These are phyloP conservation scores for Aotus griseimembra DNA, from an alignment of 2,797 vertebrate species.

Conservation along the genomic window DNA sequence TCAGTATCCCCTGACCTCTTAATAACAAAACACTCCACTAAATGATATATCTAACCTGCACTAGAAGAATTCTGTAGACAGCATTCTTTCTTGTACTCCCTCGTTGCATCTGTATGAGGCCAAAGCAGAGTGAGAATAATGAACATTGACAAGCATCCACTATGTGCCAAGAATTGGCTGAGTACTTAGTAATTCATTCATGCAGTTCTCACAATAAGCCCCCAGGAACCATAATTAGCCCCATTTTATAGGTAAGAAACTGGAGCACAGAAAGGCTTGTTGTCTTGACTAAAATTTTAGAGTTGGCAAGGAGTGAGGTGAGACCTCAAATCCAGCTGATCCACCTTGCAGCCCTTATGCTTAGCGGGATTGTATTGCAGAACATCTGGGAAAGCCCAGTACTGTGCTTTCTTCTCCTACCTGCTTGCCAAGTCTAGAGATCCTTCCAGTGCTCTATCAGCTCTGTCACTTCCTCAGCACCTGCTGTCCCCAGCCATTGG, in stretches of 20 bases:
- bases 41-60: neutral
- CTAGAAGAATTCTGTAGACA: neutral
- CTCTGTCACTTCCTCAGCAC: neutral
- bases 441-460: neutral
- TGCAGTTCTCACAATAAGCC: neutral
- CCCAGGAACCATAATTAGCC: neutral
- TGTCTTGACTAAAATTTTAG: neutral
- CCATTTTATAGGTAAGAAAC: neutral
- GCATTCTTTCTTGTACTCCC: neutral
- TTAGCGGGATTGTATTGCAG: neutral
- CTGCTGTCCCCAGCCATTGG: neutral
- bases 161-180: neutral
- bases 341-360: neutral
- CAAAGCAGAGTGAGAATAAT: neutral
- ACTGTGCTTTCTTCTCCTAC: neutral
- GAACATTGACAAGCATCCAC: too few species aligned
- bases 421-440: neutral
- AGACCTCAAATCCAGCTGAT: neutral
- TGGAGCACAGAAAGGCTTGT: neutral
- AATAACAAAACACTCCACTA: neutral
- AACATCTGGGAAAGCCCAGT: neutral
- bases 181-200: rapidly evolving
- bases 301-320: neutral
- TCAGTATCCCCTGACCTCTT: neutral
- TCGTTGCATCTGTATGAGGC: neutral